Evolutionary conservation across 2,113 vertebrate species (phyloP), one percentile per base, ranked within the genome.

Genomic region (Ascaphus truei): DNA sequence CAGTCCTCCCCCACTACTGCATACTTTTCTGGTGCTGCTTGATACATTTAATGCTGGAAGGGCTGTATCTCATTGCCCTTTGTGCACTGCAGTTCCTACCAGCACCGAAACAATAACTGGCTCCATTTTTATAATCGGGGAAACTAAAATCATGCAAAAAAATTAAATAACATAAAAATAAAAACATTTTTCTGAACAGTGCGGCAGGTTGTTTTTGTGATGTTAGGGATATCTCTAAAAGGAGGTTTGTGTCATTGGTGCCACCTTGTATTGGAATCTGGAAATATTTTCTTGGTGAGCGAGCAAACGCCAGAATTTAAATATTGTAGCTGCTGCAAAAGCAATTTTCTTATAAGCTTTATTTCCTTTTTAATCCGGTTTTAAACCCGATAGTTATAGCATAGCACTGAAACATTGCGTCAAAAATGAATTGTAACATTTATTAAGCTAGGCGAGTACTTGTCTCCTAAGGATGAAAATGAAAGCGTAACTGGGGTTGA

Each of bases 11-110:
- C 31, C 53, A 47, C 57, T 60, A 60, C 66, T 60, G 56, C 60
- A 43, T 69, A 39, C 39, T 68, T 37, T 51, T 50, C 56, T 69
- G 66, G 66, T 69, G 66, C 66, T 69, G 66, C 66, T 69, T 69
- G 60, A 25, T 52, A 69, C 66, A 55, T n/a, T 59, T 69, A 50
- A 48, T 69, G 30, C 18, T 36, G 29, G 41, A 45, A 27, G 36
- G 33, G 13, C 31, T 52, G 56, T 69, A 52, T 18, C 23, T 16
- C 45, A 30, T 59, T 59, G 50, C 66, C 60, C 31, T 52, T 43
- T 71, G 45, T 10, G 16, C 53, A 33, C 53, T 34, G 53, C 23
- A 13, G 57, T 61, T 71, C 57, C 18, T 52, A 31, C 56, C 45
- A 39, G 18, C 31, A 61, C 67, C 61, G 45, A 61, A 29, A 25